A percentile compares a stretch with the other conserved stretches of the same genome.
phyloP scores from a whole-genome alignment of 2,888 invertebrate species.

The Drosophila ezoana region DNA sequence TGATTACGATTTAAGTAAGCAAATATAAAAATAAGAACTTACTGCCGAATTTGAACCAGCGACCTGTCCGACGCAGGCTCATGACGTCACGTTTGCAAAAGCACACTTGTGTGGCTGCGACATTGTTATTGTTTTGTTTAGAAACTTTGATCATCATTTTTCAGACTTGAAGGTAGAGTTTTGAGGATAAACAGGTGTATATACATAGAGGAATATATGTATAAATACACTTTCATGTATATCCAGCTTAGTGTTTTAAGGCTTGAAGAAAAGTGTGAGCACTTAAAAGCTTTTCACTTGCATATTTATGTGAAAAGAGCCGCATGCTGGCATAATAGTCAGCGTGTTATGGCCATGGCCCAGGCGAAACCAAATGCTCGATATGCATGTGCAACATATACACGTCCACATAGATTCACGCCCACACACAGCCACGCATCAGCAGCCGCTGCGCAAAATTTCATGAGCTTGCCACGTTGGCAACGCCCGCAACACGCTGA shows the following conservation, averaged over 20 bases:
- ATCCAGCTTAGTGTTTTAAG: conserved; percentile 43
- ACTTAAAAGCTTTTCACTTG: conserved; percentile 55
- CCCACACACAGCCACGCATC: conserved; percentile 1
- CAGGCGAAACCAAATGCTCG: conserved; percentile 16
- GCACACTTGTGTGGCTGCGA: too few species aligned
- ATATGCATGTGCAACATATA: conserved; percentile 28
- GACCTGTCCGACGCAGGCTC: too few species aligned
- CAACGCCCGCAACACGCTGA: conserved; percentile 13
- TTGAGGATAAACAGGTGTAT: too few species aligned
- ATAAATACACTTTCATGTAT: conserved; percentile 2
- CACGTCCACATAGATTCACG: background rate
- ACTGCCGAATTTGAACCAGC: too few species aligned
- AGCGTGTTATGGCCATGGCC: conserved; percentile 18
- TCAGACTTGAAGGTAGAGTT: too few species aligned
- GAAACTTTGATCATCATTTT: too few species aligned
- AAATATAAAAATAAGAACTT: too few species aligned
- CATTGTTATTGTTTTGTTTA: too few species aligned
- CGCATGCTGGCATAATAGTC: conserved; percentile 21
- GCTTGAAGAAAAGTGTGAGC: conserved; percentile 44
- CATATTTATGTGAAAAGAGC: conserved; percentile 37
- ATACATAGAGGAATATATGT: background rate
- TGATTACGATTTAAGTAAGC: too few species aligned
- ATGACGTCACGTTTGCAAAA: too few species aligned
- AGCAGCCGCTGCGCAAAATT: conserved; percentile 8
- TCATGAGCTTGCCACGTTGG: conserved; percentile 17